Evolutionary conservation across 2,888 invertebrate species (phyloP).

Genomic region (Homarus gammarus): DNA sequence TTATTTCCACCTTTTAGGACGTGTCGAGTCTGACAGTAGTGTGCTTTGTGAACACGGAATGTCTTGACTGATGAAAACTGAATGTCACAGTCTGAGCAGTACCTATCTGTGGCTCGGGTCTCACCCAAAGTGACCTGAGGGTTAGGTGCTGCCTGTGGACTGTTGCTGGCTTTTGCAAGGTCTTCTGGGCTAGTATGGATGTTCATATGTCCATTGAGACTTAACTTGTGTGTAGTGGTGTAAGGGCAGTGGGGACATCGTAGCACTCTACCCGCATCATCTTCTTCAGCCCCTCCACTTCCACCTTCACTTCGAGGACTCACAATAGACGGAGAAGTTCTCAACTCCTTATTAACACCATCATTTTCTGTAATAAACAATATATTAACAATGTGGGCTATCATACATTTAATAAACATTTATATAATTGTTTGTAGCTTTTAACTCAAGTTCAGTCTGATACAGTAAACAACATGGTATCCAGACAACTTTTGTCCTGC

Average conservation of each 20-base stretch:
- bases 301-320: conserved; percentile 77
- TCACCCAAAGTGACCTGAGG: conserved; percentile 35
- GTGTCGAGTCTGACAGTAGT: conserved; percentile 94
- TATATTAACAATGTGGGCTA: too few species aligned
- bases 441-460: too few species aligned
- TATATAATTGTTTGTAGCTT: too few species aligned
- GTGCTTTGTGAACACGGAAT: conserved; percentile 94
- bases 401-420: too few species aligned
- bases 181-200: conserved; percentile 89
- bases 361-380: conserved; percentile 49
- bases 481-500: too few species aligned
- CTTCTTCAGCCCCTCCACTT: conserved; percentile 72
- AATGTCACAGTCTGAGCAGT: conserved; percentile 97
- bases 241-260: conserved; percentile 95
- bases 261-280: conserved; percentile 85
- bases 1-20: conserved; percentile 84
- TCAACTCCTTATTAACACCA: conserved; percentile 40
- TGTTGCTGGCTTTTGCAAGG: conserved; percentile 51
- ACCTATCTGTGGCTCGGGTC: conserved; percentile 83
- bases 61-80: conserved; percentile 95
- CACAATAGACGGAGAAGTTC: conserved; percentile 45
- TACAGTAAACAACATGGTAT: too few species aligned
- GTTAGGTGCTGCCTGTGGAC: conserved; percentile 5
- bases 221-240: conserved; percentile 95
- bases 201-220: conserved; percentile 95